Evolutionary conservation across 2,888 invertebrate genomes (phyloP).

Genomic region (Cantharis flavilabris): DNA sequence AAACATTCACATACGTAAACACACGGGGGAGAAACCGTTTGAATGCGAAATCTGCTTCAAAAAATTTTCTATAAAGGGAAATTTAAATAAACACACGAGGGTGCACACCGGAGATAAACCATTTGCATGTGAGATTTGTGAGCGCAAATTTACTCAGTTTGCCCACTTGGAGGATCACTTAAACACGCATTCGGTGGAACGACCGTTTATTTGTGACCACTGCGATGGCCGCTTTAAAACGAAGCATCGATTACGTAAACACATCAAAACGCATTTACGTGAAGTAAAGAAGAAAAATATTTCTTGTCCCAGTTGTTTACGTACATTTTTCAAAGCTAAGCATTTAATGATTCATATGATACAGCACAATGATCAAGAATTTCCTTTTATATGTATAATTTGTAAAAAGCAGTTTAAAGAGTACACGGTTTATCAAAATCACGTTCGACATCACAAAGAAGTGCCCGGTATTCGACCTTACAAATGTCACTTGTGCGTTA

Average conservation of each 20-base stretch:
- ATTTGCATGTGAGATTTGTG: constrained; percentile 47
- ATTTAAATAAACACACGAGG: constrained; percentile 49
- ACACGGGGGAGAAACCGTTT: constrained; percentile 51
- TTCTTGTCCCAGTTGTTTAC: constrained; percentile 43
- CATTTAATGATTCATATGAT: constrained; percentile 44
- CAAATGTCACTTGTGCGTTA: constrained; percentile 47
- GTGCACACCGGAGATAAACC: constrained; percentile 45
- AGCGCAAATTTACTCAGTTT: constrained; percentile 49
- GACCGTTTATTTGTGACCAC: constrained; percentile 47
- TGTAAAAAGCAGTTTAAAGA: constrained; percentile 47
- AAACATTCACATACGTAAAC: constrained; percentile 47
- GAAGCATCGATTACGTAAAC: constrained; percentile 46
- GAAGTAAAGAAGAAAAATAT: constrained; percentile 39
- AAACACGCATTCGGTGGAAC: constrained; percentile 47
- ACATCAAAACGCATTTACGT: constrained; percentile 43
- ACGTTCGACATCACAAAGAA: constrained; percentile 35
- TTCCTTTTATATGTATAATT: constrained; percentile 44
- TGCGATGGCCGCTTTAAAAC: constrained; percentile 49
- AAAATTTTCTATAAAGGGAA: constrained; percentile 50
- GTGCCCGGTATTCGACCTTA: constrained; percentile 42
- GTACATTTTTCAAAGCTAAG: constrained; percentile 43
- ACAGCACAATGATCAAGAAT: constrained; percentile 40
- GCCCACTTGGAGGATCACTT: constrained; percentile 50
- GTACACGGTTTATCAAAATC: constrained; percentile 40
- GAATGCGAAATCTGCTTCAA: constrained; percentile 46